Evolutionary conservation across 2,113 vertebrate genomes (phyloP).

Genomic region (Tautogolabrus adspersus): DNA sequence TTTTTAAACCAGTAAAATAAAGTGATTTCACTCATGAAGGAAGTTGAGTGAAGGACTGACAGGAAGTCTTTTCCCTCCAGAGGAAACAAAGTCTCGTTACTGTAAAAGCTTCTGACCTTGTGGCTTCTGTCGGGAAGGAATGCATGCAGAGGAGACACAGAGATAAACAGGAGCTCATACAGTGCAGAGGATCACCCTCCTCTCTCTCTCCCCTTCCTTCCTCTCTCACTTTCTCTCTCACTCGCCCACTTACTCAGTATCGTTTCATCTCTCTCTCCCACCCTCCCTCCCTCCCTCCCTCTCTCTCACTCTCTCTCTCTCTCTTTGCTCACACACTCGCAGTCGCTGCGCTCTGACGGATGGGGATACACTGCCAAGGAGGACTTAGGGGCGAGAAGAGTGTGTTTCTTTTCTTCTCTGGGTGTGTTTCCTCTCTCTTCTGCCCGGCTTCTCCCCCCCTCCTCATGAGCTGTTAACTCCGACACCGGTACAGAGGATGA

Average conservation of each 20-base stretch:
- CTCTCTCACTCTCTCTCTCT: constrained; percentile 24
- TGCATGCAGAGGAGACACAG: constrained; percentile 55
- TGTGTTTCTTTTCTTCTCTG: constrained; percentile 66
- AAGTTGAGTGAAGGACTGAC: constrained; percentile 56
- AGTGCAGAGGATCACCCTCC: constrained; percentile 66
- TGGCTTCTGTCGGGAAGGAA: constrained; percentile 67
- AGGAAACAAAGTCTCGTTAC: constrained; percentile 58
- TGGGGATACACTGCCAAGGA: constrained; percentile 75
- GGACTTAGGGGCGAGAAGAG: constrained; percentile 72
- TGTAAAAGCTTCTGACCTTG: constrained; percentile 64
- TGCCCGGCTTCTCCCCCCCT: constrained; percentile 57
- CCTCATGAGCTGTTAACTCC: constrained; percentile 64
- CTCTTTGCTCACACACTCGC: constrained; percentile 26
- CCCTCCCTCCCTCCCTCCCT: constrained; percentile 35
- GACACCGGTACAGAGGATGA: constrained; percentile 64
- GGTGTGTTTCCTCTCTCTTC: constrained; percentile 62
- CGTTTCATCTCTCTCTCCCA: constrained; percentile 57
- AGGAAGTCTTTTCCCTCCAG: constrained; percentile 65
- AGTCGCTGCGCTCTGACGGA: constrained; percentile 70
- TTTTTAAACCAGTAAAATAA: constrained; percentile 2
- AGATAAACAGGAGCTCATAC: constrained; percentile 67
- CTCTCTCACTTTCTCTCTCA: constrained; percentile 51
- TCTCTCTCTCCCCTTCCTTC: constrained; percentile 44
- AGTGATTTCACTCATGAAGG: constrained; percentile 42
- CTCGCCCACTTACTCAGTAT: constrained; percentile 66